Base-by-base conservation (phyloP, 2,888 invertebrate species). In the Orthosia cruda region DNA sequence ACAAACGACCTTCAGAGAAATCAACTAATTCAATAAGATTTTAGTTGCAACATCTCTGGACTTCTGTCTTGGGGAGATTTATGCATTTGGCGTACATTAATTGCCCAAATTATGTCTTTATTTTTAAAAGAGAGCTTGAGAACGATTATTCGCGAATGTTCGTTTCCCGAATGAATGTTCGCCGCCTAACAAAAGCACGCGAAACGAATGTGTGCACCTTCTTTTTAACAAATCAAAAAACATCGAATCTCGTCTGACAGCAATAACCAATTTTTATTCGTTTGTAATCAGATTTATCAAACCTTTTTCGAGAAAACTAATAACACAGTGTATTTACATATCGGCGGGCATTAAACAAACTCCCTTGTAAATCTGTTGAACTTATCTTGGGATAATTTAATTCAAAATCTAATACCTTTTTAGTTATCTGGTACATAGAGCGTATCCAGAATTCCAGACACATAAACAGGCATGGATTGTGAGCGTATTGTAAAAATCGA, bases 291-390 rank as follows among this genome's bases (percentile, higher is more conserved):
- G 11, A n/a, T 40, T 12, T 54, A 54, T 62, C 7, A 12, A 18
- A 59, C 7, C 20, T 40, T 57, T 49, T 52, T 18, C 47, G 18
- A 69, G 50, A 11, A 69, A 18, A 23, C 50, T 23, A 18, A 40
- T n/a, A 62, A 64, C 40, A 23, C n/a, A 49, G 67, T 52, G 26
- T 73, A 68, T 67, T 67, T 58, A 74, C 69, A 74, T 32, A 62
- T 71, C 71, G 79, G 71, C 79, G 75, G 79, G 61, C 55, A 55
- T 20, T 50, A 50, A 4, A 50, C 54, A 75, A 50, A 55, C 40
- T 26, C 15, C 15, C 55, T n/a, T 49, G 54, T 12, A 50, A 20
- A 75, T 45, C 49, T n/a, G 9, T 13, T 59, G 32, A 49, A 23
- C 59, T 26, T 61, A 61, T 20, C n/a, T 18, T 9, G 15, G 59